Evolutionary conservation across 1,140 invertebrate genomes (phyloP).

Genomic region (Phthorimaea operculella): DNA sequence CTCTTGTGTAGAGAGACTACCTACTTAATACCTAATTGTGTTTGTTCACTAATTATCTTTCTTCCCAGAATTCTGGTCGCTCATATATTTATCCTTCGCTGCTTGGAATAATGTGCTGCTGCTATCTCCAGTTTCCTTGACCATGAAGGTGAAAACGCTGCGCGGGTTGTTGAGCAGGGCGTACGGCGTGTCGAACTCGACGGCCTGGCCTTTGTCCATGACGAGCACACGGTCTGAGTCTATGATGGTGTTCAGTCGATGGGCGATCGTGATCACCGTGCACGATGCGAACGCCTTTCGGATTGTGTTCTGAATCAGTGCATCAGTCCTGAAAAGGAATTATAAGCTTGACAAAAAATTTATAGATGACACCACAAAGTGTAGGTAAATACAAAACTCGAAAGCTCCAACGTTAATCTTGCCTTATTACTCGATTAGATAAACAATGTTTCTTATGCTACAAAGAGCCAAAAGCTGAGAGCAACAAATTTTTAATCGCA

Average conservation of each 20-base stretch:
- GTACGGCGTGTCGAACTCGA: constrained; percentile 78
- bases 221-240: constrained; percentile 81
- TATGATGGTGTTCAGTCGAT: constrained; percentile 78
- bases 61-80: constrained; percentile 1
- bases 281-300: constrained; percentile 70
- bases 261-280: constrained; percentile 85
- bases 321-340: constrained; percentile 70
- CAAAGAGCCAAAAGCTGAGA: too few relatives aligned
- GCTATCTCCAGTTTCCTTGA: constrained; percentile 68
- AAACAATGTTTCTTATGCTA: too few relatives aligned
- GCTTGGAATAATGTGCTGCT: constrained; percentile 30
- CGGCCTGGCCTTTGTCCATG: constrained; percentile 74
- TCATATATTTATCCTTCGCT: constrained; percentile 41
- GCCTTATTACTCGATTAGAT: too few relatives aligned
- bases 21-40: too few relatives aligned
- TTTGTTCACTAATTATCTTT: neutral
- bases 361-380: too few relatives aligned
- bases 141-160: constrained; percentile 66
- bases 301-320: constrained; percentile 72
- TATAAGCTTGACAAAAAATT: too few relatives aligned
- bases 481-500: too few relatives aligned
- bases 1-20: too few relatives aligned
- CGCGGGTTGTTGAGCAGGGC: constrained; percentile 69
- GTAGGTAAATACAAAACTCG: too few relatives aligned
- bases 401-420: too few relatives aligned